Evolutionary conservation across 2,888 invertebrate species (phyloP), one percentile per base, ranked within the genome.

Genomic region (Atethmia centrago): DNA sequence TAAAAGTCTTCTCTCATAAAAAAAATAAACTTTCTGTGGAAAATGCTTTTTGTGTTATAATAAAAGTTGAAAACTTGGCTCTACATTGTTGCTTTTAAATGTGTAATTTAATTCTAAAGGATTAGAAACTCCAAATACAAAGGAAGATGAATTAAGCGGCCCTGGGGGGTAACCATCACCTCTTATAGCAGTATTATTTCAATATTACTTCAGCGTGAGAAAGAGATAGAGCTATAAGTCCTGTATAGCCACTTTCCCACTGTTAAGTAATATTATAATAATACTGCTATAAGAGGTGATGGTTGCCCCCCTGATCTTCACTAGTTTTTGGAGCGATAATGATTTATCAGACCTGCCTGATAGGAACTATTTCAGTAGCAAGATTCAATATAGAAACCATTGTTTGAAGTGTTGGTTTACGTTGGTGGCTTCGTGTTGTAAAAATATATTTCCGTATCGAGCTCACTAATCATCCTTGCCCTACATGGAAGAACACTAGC

Each of bases 401-500:
- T 84, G 77, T 80, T 68, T 51, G 21, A 66, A 69, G 68, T 66
- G 59, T 63, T 36, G 69, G 68, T 69, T 21, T 42, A 47, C n/a
- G 31, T 69, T 63, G 70, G 25, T 74, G 80, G 88, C 55, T 78
- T 84, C 75, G 84, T 84, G 80, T 87, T 72, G 51, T 47, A 76
- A 82, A 82, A 77, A 85, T 83, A 73, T 76, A 85, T 83, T 84
- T 87, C 77, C 82, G 86, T 86, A 81, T 78, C 85, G 88, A 86
- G 90, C 90, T 91, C 85, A 87, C 79, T 83, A 81, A 82, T 79
- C 82, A 88, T 90, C 92, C 92, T 92, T 90, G 93, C 85, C 87
- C 93, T 85, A 92, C 88, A 88, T 91, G 69, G 72, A 71, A 84
- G 80, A 81, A 81, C 85, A 85, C 79, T 82, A 84, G 86, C 77